Evolutionary conservation across 2,797 vertebrate genomes (phyloP).

Genomic region (Gobionotothen gibberifrons): DNA sequence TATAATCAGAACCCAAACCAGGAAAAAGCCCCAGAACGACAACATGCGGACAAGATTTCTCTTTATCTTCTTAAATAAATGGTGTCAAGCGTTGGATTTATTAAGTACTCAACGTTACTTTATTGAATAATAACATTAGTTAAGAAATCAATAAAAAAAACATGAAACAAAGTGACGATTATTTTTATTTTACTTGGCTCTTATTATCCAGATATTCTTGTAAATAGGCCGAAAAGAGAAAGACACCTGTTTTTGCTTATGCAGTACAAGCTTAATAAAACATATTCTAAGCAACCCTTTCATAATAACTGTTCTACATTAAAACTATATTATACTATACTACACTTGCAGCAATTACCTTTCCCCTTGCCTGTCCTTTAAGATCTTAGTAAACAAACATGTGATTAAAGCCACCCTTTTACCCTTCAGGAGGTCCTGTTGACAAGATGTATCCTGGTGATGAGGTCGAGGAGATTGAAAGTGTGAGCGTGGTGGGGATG

Average conservation of each 20-base stretch:
- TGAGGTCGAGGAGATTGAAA: slow-evolving; percentile 80
- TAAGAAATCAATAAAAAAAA: background rate
- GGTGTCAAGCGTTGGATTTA: background rate
- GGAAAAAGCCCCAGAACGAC: background rate
- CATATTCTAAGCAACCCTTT: background rate
- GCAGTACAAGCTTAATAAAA: background rate
- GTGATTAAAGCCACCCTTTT: slow-evolving; percentile 3
- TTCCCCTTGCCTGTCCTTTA: background rate
- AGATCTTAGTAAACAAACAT: background rate
- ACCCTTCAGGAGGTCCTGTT: slow-evolving; percentile 77
- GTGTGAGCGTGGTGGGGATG: slow-evolving; percentile 74
- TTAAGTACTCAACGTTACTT: background rate
- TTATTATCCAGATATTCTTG: background rate
- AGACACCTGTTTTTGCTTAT: background rate
- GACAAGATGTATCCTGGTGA: slow-evolving; percentile 82
- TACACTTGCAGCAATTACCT: too few relatives aligned
- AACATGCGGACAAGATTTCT: background rate
- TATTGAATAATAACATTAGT: background rate
- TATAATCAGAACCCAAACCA: background rate
- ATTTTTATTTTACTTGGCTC: background rate
- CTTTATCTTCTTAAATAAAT: background rate
- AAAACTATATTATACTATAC: background rate
- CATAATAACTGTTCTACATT: background rate
- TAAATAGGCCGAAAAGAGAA: background rate
- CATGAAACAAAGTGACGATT: background rate